Evolutionary conservation across 2,797 vertebrate species (phyloP), one percentile per base, ranked within the genome.

Genomic region (Eurystomus glaucurus): DNA sequence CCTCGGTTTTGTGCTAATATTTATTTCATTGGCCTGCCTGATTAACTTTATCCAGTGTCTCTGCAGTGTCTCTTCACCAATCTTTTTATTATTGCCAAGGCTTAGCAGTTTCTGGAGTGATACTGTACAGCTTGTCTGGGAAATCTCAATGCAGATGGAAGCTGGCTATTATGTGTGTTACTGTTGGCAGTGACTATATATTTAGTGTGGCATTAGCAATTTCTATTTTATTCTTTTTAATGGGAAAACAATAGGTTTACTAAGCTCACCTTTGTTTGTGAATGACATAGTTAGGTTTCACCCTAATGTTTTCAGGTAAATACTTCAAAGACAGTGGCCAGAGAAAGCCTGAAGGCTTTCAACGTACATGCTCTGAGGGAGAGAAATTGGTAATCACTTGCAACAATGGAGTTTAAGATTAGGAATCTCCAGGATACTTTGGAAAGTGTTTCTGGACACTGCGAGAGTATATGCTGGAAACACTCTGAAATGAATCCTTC

Each of bases 81-180:
- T 82, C 70, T 91, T 87, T 58, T 77, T 61, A 55, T 83, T 80
- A 74, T 85, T 94, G 80, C 80, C 90, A 97, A 94, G n/a, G 77
- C 58, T 87, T 81, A 92, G 84, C 85, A 82, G 61, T 96, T 97
- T 92, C 81, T 95, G 83, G 86, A 95, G 78, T 66, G 70, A 92
- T 89, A 50, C 54, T 90, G 82, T 93, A 50, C 81, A 95, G 62
- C 57, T 86, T 96, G 84, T 68, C 92, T 97, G 92, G 80, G 79
- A 97, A 94, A 77, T 86, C 76, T 97, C 87, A 82, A 18, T 93
- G 74, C 92, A 94, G 93, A 95, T 96, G 86, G 91, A 85, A 93
- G 93, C 66, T 94, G 96, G 84, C 89, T 97, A 57, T 70, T 85
- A 29, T 61, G 31, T 51, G 43, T 88, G 78, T 93, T 96, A 80